Conservation (phyloP, 2,888 invertebrate genomes). For the Cheilosia urbana region DNA sequence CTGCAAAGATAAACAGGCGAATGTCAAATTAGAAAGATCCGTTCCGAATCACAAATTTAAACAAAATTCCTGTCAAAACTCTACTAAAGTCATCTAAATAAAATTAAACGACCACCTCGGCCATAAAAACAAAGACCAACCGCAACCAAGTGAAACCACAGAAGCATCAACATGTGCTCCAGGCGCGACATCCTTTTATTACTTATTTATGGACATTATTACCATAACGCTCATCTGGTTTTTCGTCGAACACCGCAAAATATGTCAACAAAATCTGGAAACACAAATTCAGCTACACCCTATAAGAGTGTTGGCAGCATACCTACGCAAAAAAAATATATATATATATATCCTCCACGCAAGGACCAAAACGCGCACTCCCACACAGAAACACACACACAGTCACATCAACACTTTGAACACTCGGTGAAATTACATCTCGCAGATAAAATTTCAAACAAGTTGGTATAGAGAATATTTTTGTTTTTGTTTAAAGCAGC, state of each 20-base stretch:
- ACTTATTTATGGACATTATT: constrained; percentile 49
- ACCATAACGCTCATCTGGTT: constrained; percentile 19
- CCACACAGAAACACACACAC: constrained; percentile 30
- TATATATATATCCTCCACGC: constrained; percentile 28
- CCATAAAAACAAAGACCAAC: background rate
- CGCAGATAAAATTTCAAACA: constrained; percentile 49
- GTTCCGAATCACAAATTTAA: too few relatives aligned
- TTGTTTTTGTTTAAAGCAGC: background rate
- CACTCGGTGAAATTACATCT: constrained; percentile 60
- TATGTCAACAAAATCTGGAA: constrained; percentile 13
- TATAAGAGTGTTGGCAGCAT: background rate
- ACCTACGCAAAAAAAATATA: background rate
- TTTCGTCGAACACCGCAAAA: background rate
- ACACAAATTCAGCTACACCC: constrained; percentile 29
- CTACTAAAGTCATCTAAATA: background rate
- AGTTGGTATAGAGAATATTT: background rate
- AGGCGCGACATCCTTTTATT: constrained; percentile 16
- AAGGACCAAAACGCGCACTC: constrained; percentile 36
- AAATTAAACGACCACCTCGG: too few relatives aligned
- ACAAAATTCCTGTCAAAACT: background rate
- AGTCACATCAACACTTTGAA: constrained; percentile 16
- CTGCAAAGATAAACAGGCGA: too few relatives aligned
- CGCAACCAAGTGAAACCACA: background rate
- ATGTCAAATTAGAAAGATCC: background rate
- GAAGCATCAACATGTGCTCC: background rate